Base-by-base conservation (phyloP, 2,113 vertebrate genomes). In the Brienomyrus longianalis region DNA sequence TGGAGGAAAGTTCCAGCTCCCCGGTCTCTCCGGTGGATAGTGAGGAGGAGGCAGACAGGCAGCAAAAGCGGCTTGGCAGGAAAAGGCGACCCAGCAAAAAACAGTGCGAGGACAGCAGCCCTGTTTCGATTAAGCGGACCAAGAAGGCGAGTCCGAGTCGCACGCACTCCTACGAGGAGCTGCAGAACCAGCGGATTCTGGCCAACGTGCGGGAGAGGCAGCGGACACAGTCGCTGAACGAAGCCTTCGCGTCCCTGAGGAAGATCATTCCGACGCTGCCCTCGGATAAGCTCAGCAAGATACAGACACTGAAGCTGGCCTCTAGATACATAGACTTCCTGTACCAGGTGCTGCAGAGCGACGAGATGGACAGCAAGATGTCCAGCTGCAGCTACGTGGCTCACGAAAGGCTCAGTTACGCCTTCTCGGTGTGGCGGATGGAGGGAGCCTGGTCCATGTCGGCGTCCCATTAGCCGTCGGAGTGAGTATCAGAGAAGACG, bases 331-430 rank as follows among this genome's bases (percentile, higher is more conserved):
- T 97, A 45, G 96, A 97, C 45, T 97, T 97, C 19, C 95, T 97
- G 88, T 97, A 93, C 87, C 96, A 97, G 95, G 96, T 97, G 93
- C 94, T 97, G 93, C 96, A 97, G 94, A 97, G 96, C 92, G 96
- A 97, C 94, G 96, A 97, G 94, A 97, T 97, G 96, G 96, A 97
- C 95, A 95, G 91, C 92, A 97, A 97, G 95, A 96, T 97, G 96
- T 96, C 96, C 92, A 97, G 96, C 94, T 97, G 96, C 93, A 97
- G 96, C 92, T 97, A 97, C 93, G 96, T 97, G 19, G 96, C 96
- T 93, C 96, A 97, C 94, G 96, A 97, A 90, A 95, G 95, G 93
- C 96, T 97, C 92, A 97, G 96, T 93, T 97, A 97, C 91, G 96
- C 96, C 3, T 97, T 97, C 93, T 97, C 96, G 3, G 96, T 97